These are phyloP conservation scores for Peromyscus leucopus DNA, from an alignment of 2,113 vertebrate species.

Conservation along the genomic window DNA sequence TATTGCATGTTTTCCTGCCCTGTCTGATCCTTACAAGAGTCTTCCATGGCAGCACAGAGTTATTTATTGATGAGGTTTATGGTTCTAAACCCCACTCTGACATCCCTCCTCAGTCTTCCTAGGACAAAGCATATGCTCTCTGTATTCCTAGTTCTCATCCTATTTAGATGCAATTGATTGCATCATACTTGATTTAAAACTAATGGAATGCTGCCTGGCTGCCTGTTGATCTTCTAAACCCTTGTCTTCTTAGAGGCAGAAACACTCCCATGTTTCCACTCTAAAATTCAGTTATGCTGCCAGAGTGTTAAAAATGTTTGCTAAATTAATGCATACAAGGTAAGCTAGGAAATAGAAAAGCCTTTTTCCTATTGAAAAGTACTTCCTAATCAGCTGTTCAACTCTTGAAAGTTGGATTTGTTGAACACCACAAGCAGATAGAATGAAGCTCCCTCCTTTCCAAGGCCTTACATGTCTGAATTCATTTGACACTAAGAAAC, in stretches of 20 bases:
- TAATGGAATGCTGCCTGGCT: neutral
- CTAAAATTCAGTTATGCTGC: neutral
- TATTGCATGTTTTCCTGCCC: neutral
- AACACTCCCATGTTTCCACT: neutral
- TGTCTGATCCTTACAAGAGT: fast-evolving
- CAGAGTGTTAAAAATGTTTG: constrained; percentile 26
- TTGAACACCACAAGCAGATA: neutral
- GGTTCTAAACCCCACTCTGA: neutral
- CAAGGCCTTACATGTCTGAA: neutral
- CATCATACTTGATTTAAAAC: neutral
- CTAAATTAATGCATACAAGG: constrained; percentile 13
- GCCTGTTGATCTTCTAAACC: neutral
- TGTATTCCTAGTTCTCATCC: neutral
- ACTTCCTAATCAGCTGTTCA: neutral
- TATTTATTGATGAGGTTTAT: neutral
- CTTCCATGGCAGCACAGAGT: neutral
- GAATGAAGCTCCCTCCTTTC: neutral
- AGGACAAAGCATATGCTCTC: neutral
- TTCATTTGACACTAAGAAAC: neutral
- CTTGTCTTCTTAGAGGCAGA: neutral
- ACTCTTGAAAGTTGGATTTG: neutral
- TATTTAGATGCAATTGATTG: neutral
- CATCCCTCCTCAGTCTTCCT: neutral
- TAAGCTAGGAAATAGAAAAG: neutral
- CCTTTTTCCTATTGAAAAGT: neutral